Base-by-base conservation (phyloP, 2,113 vertebrate species). In the Cheilinus undulatus region DNA sequence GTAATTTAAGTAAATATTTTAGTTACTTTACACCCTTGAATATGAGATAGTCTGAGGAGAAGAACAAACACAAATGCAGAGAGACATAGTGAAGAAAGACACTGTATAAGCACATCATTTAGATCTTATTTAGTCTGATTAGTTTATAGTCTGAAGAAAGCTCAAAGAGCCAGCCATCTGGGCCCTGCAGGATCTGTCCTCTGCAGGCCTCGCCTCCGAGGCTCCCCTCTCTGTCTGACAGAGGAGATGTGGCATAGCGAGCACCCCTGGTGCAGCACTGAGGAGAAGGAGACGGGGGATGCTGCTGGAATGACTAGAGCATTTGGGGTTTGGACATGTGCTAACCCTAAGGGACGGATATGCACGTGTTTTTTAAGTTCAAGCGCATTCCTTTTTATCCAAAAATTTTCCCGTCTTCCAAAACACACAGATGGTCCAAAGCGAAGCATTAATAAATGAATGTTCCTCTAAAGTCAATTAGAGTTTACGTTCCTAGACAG, bases 281-380 rank as follows among this genome's bases (percentile, higher is more conserved):
- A 78, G 70, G 52, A 68, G 28, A 60, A 59, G 59, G 19, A 57
- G 80, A 86, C 23, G 50, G 80, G 86, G 82, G 48, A 90, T 76
- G 88, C 85, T 86, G 73, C 83, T 76, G 80, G 85, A 90, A 43
- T 38, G 62, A 78, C 68, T 60, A 13, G 63, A 86, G 69, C 83
- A 76, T 87, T 92, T 79, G 78, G 83, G 76, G 52, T 78, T 83
- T 76, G 59, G 73, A 85, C 90, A 92, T 88, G 89, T 91, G 91
- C 83, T 57, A 5, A 77, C 80, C 90, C 85, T 51, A 7, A 87
- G 83, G 89, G 82, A 83, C 73, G 50, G 54, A 78, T 54, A 20
- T 27, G 59, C 91, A 90, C 86, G 84, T 92, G 90, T 84, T 77
- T 72, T 72, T 23, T 6, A 71, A 81, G 76, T 77, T 82, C 65